These are phyloP conservation scores for Biston betularia DNA, from an alignment of 2,888 invertebrate species.

Conservation along the genomic window DNA sequence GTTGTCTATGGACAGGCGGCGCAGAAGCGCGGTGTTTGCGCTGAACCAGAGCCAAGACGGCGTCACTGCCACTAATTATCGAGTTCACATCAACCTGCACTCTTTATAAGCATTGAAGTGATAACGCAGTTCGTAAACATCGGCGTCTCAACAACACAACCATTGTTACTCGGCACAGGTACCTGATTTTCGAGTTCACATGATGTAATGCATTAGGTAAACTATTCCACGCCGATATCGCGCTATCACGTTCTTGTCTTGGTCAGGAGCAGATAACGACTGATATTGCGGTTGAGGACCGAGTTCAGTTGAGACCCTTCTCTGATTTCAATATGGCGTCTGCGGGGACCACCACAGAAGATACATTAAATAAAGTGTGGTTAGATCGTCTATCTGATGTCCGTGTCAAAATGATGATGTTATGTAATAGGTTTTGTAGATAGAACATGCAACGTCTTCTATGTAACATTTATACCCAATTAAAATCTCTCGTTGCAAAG, in stretches of 20 bases:
- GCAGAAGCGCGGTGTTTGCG: constrained; percentile 60
- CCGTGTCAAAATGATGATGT: neutral
- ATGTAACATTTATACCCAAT: no score
- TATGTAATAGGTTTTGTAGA: no score
- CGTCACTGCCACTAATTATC: constrained; percentile 67
- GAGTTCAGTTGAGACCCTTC: constrained; percentile 48
- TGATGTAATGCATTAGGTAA: constrained; percentile 53
- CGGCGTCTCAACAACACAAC: constrained; percentile 58
- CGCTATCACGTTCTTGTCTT: constrained; percentile 57
- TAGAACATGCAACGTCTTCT: no score
- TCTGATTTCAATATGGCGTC: constrained; percentile 50
- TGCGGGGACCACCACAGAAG: constrained; percentile 32
- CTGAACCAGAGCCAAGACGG: constrained; percentile 73
- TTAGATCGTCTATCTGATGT: neutral
- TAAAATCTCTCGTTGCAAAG: no score
- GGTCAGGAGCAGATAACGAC: constrained; percentile 66
- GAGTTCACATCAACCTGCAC: constrained; percentile 59
- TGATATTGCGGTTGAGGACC: constrained; percentile 50
- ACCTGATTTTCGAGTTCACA: constrained; percentile 51
- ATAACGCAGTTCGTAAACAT: constrained; percentile 77
- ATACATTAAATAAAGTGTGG: neutral
- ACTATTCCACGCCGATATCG: constrained; percentile 42
- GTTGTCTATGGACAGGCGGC: constrained; percentile 39
- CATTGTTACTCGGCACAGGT: constrained; percentile 52
- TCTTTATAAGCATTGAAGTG: constrained; percentile 60